These are phyloP conservation scores for Drosophila greeni DNA, from an alignment of 2,888 invertebrate species.

Conservation along the genomic window DNA sequence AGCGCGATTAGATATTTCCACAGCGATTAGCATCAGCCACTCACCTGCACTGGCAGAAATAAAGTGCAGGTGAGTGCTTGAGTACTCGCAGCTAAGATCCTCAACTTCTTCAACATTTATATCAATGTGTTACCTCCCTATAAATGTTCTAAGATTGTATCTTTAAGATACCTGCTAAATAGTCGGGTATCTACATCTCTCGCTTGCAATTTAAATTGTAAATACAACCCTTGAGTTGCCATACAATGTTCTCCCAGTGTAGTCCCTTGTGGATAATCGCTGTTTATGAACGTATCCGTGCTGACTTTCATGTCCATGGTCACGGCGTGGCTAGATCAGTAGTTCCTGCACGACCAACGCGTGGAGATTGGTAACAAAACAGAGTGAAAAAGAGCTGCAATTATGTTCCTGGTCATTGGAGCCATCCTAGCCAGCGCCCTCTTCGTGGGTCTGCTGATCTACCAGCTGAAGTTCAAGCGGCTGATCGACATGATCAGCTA, in stretches of 20 bases:
- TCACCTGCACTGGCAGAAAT: neutral
- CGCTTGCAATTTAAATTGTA: neutral
- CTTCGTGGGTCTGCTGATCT: slow-evolving; percentile 50
- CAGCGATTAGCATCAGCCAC: neutral
- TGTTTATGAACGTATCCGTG: neutral
- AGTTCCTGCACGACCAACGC: neutral
- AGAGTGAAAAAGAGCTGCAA: neutral
- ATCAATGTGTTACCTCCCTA: neutral
- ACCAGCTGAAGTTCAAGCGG: slow-evolving; percentile 67
- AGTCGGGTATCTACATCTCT: too few relatives aligned
- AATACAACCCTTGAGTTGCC: too few relatives aligned
- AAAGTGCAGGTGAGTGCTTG: neutral
- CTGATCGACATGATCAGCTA: slow-evolving; percentile 66
- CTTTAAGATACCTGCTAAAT: neutral
- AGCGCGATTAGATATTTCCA: slow-evolving; percentile 18
- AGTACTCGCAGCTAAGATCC: neutral
- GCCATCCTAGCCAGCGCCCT: slow-evolving; percentile 48
- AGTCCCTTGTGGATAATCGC: slow-evolving; percentile 7
- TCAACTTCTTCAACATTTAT: too few relatives aligned
- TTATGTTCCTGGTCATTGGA: slow-evolving; percentile 59
- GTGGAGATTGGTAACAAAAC: neutral
- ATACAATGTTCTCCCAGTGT: neutral
- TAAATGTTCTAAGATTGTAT: neutral
- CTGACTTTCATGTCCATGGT: slow-evolving; percentile 4
- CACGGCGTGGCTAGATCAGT: slow-evolving; percentile 5